Conservation (phyloP, 2,113 vertebrate genomes). For the Hymenochirus boettgeri region DNA sequence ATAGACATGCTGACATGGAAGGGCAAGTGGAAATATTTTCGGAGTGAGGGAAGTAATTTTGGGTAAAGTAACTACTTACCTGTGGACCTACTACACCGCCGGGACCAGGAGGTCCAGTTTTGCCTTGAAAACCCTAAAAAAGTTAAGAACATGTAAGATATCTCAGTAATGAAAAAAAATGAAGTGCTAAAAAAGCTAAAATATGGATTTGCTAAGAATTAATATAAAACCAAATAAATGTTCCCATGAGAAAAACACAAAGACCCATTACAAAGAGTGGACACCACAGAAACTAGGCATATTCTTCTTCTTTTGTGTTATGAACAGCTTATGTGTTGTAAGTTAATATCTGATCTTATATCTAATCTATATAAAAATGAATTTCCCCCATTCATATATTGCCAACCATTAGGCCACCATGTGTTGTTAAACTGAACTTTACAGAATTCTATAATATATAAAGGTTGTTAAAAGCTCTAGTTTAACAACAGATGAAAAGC, state of each 20-base stretch:
- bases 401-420: too few species aligned
- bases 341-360: too few species aligned
- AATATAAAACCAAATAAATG: neutral
- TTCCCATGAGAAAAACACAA: neutral
- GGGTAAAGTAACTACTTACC: slow-evolving; percentile 58
- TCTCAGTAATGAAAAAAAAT: neutral
- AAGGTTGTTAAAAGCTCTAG: too few species aligned
- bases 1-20: too few species aligned
- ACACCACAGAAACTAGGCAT: neutral
- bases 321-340: neutral
- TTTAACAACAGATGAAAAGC: too few species aligned
- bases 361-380: too few species aligned
- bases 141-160: slow-evolving; percentile 41
- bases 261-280: neutral
- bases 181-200: neutral
- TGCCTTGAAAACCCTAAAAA: slow-evolving; percentile 94
- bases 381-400: too few species aligned
- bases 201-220: neutral
- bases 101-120: slow-evolving; percentile 94
- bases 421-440: too few species aligned
- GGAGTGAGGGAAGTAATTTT: neutral
- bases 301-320: too few species aligned
- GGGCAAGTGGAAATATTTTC: neutral
- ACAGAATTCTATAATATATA: too few species aligned
- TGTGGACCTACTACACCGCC: slow-evolving; percentile 96